phyloP scores from a whole-genome alignment of 2,888 invertebrate species.

The Clostera curtula region DNA sequence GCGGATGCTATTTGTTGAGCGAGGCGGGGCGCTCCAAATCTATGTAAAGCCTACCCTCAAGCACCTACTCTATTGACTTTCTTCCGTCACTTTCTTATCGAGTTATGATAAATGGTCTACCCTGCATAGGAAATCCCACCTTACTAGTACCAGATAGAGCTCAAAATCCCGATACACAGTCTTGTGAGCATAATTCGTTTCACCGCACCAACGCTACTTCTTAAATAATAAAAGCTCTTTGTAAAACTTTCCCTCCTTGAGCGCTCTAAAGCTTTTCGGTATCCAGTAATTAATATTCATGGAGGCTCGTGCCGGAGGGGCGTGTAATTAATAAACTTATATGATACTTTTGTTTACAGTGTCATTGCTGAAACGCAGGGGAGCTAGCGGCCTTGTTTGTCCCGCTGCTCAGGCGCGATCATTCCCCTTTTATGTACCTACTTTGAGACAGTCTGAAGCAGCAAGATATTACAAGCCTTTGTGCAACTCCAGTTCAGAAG shows the following conservation, averaged over 20 bases:
- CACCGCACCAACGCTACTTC: conserved; percentile 63
- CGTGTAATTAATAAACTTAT: conserved; percentile 75
- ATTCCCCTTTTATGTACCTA: conserved; percentile 17
- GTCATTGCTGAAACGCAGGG: conserved; percentile 61
- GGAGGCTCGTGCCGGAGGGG: conserved; percentile 68
- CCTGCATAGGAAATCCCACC: conserved; percentile 27
- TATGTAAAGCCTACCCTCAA: conserved; percentile 61
- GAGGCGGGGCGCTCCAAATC: conserved; percentile 44
- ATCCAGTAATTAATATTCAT: conserved; percentile 75
- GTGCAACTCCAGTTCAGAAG: no score
- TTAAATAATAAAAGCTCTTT: conserved; percentile 75
- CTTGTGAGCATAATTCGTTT: conserved; percentile 62
- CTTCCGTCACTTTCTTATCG: conserved; percentile 71
- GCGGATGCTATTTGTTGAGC: conserved; percentile 46
- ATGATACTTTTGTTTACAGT: conserved; percentile 75
- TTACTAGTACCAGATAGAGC: conserved; percentile 26
- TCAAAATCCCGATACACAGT: conserved; percentile 23
- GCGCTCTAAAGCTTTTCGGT: conserved; percentile 73
- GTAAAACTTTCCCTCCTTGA: conserved; percentile 74
- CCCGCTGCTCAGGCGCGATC: conserved; percentile 22
- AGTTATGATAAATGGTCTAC: conserved; percentile 61
- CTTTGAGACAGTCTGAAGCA: conserved; percentile 11
- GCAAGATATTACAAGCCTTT: no score
- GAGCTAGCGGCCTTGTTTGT: conserved; percentile 36
- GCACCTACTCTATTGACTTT: conserved; percentile 72